Conservation (phyloP, 2,888 invertebrate species). For the Galeruca laticollis region DNA sequence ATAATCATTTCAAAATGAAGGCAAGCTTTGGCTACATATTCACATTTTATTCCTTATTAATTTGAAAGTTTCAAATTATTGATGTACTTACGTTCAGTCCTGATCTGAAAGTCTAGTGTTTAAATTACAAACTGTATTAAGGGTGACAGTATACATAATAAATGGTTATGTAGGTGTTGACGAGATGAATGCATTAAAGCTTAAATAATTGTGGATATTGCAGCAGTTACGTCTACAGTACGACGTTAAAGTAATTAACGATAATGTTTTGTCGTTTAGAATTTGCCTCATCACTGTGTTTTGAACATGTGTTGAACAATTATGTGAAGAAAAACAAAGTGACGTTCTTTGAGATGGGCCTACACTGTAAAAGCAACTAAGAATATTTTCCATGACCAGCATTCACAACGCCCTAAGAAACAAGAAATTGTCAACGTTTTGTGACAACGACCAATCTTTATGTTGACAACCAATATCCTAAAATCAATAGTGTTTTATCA, state of each 20-base stretch:
- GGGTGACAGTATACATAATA: slow-evolving; percentile 18
- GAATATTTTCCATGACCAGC: too few relatives aligned
- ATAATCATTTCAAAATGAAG: too few relatives aligned
- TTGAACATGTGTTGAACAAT: slow-evolving; percentile 31
- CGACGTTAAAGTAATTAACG: slow-evolving; percentile 30
- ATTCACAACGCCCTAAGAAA: too few relatives aligned
- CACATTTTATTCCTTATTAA: too few relatives aligned
- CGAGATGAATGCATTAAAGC: slow-evolving; percentile 30
- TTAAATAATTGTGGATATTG: slow-evolving; percentile 31
- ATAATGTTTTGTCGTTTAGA: slow-evolving; percentile 28
- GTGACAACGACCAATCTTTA: too few relatives aligned
- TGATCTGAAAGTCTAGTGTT: not conserved
- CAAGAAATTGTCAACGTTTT: too few relatives aligned
- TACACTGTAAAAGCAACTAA: not conserved
- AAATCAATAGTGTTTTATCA: too few relatives aligned
- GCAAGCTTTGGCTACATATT: too few relatives aligned
- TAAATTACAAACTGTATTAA: not conserved
- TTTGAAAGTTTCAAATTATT: too few relatives aligned
- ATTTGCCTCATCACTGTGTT: slow-evolving; percentile 28
- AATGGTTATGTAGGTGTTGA: slow-evolving; percentile 29
- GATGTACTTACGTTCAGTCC: too few relatives aligned
- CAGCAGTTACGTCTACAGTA: slow-evolving; percentile 7
- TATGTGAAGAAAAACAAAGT: slow-evolving; percentile 23
- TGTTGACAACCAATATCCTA: too few relatives aligned
- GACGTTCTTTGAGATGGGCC: not conserved